Base-by-base conservation (phyloP, 2,113 vertebrate species). In the Willisornis vidua region DNA sequence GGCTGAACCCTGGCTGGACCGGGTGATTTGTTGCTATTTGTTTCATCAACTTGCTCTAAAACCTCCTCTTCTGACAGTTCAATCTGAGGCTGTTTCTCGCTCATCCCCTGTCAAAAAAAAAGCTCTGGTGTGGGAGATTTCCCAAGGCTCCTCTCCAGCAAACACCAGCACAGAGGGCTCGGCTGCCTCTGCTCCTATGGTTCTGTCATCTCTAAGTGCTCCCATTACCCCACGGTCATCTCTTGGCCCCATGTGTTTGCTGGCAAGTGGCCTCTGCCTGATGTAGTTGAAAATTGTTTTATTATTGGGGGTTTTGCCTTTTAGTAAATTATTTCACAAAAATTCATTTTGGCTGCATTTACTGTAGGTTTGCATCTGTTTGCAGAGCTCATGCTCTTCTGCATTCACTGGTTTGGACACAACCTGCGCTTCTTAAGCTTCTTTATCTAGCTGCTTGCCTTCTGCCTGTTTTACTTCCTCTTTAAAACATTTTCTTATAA, bases 21-120 rank as follows among this genome's bases (percentile, higher is more conserved):
- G 0, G 0, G 43, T 74, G 72, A 89, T 95, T 89, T 90, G 83
- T 52, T 92, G 83, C 54, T 70, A 24, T 73, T 90, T 54, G 45
- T 94, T 96, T 73, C 59, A 90, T 84, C 76, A 84, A 3, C 59
- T 89, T 89, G 63, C 67, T 89, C 72, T 80, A 77, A 94, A 96
- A 57, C 14, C 46, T 90, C 41, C 54, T 66, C 59, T 86, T 62
- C 76, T 90, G 91, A 86, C 76, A 92, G 91, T 70, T 91, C 84
- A 87, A 6, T 95, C 76, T 74, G 46, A 91, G 72, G 55, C 7
- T 2, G 65, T 41, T 80, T 74, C 59, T 91, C 5, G 2, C 63
- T 84, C 28, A 25, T 70, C 15, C 67, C 51, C 43, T 37, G 10
- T 19, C 85, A 22, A 68, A 86, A 90, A 90, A 52, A 94, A 84